Conservation (phyloP, 1,140 invertebrate species). For the Pemphigus obesinymphae region DNA sequence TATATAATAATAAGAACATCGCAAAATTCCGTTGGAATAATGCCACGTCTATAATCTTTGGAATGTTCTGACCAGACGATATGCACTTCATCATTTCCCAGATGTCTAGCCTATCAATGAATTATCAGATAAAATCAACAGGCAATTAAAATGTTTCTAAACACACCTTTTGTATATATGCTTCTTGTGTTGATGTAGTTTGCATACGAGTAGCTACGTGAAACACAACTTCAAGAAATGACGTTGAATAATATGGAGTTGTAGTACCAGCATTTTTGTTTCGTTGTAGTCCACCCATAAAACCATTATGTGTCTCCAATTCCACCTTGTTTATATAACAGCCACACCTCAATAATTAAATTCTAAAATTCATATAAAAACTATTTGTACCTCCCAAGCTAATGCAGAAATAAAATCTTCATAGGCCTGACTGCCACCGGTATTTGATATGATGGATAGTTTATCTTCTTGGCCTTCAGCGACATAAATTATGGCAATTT, state of each 20-base stretch:
- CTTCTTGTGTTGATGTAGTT: slow-evolving; percentile 71
- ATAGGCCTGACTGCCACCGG: slow-evolving; percentile 79
- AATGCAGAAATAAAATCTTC: slow-evolving; percentile 91
- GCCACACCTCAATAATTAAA: too few species aligned
- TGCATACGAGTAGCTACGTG: slow-evolving; percentile 99
- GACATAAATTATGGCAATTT: slow-evolving; percentile 98
- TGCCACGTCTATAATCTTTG: slow-evolving; percentile 90
- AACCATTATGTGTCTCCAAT: slow-evolving; percentile 90
- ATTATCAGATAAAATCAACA: neutral
- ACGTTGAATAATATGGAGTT: slow-evolving; percentile 94
- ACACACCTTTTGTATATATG: slow-evolving; percentile 79
- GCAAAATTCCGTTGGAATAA: slow-evolving; percentile 98
- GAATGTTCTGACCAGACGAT: slow-evolving; percentile 98
- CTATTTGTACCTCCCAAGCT: slow-evolving; percentile 95
- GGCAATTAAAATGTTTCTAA: neutral
- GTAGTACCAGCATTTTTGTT: slow-evolving; percentile 87
- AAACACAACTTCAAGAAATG: slow-evolving; percentile 77
- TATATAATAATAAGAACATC: slow-evolving; percentile 98
- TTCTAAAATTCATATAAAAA: too few species aligned
- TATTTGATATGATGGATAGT: slow-evolving; percentile 74
- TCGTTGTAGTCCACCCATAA: slow-evolving; percentile 87
- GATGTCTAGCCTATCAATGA: slow-evolving; percentile 72
- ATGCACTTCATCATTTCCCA: slow-evolving; percentile 98
- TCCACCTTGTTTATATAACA: too few species aligned
- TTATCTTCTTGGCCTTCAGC: slow-evolving; percentile 95